These are phyloP conservation scores for Agrochola lychnidis DNA, from an alignment of 2,888 invertebrate species.

Conservation along the genomic window DNA sequence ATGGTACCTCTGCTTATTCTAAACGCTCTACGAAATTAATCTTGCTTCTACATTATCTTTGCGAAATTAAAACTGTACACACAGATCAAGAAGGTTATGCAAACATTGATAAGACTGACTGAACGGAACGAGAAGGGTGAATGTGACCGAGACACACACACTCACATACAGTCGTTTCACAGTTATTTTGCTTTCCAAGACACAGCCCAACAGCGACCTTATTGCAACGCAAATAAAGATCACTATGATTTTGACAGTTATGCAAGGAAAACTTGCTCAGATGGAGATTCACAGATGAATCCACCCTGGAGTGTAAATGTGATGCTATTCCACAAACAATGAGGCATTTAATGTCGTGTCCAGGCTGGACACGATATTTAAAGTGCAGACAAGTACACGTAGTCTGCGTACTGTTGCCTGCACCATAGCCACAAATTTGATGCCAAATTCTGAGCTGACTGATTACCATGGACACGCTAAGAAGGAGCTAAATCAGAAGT, in stretches of 20 bases:
- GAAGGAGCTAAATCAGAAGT: background rate
- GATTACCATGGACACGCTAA: too few species aligned
- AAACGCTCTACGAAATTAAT: constrained; percentile 21
- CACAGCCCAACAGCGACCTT: background rate
- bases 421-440: background rate
- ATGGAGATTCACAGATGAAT: background rate
- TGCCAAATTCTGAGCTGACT: background rate
- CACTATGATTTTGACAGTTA: too few species aligned
- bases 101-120: constrained; percentile 49
- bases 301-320: background rate
- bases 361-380: too few species aligned
- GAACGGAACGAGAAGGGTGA: constrained; percentile 26
- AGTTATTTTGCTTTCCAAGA: background rate
- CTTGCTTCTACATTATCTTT: constrained; percentile 10
- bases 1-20: background rate
- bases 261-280: background rate
- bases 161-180: background rate
- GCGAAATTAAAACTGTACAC: constrained; percentile 24
- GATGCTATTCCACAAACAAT: background rate
- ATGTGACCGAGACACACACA: constrained; percentile 12
- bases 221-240: background rate
- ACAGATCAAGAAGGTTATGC: constrained; percentile 39
- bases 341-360: background rate
- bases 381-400: too few species aligned
- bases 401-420: too few species aligned